phyloP scores from a whole-genome alignment of 2,113 vertebrate species.

The Pygoscelis antarcticus region DNA sequence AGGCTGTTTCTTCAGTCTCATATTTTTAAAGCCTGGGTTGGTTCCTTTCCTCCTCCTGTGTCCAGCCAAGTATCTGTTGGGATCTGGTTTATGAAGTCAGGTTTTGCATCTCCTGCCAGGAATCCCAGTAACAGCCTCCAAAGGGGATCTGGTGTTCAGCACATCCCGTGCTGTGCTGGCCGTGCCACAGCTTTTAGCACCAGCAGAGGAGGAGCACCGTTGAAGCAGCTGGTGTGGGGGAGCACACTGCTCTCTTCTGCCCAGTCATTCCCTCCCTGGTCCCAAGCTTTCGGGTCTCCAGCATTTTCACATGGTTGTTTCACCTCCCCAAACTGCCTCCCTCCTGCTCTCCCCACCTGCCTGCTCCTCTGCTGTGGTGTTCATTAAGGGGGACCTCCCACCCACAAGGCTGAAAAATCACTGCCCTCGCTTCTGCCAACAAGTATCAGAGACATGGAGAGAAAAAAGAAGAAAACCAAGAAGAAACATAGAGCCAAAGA shows the following conservation, averaged over 20 bases:
- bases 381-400: neutral
- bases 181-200: neutral
- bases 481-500: neutral
- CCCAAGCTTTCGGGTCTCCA: neutral
- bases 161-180: neutral
- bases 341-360: fast-evolving
- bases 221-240: fast-evolving
- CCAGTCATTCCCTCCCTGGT: neutral
- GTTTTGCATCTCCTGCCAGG: neutral
- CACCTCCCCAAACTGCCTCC: neutral
- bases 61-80: neutral
- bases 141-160: neutral
- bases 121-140: neutral
- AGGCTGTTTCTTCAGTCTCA: neutral
- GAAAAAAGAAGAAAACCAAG: neutral
- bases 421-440: neutral
- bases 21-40: neutral
- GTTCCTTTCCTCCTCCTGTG: neutral
- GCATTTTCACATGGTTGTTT: neutral
- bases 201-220: neutral
- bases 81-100: neutral
- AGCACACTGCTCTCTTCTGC: neutral
- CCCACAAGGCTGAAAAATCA: neutral
- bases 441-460: neutral
- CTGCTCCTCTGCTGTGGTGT: neutral